Conservation (phyloP, 1,140 invertebrate species). For the Saxidomus purpurata region DNA sequence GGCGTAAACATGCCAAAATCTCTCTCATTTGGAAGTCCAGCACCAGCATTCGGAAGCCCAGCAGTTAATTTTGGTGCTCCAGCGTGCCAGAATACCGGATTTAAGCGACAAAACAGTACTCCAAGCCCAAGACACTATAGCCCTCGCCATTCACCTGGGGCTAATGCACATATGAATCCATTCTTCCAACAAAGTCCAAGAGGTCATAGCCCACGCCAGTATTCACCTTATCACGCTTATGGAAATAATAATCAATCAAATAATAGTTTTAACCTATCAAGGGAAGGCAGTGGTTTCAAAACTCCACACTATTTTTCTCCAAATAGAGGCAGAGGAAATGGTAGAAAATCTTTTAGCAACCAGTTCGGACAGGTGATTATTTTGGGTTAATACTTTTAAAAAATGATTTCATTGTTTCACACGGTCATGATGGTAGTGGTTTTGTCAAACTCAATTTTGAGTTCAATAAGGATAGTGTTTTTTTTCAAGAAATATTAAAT, state of each 20-base stretch:
- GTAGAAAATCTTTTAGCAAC: conserved; percentile 57
- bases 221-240: conserved; percentile 17
- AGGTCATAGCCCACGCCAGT: background rate
- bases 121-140: conserved; percentile 46
- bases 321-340: conserved; percentile 39
- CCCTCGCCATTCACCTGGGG: conserved; percentile 24
- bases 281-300: conserved; percentile 42
- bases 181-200: background rate
- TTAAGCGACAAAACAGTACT: background rate
- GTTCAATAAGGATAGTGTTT: too few species aligned
- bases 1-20: background rate
- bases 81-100: background rate
- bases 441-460: too few species aligned
- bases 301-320: conserved; percentile 50
- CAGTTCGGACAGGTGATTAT: conserved; percentile 60
- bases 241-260: conserved; percentile 1
- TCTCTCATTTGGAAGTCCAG: conserved; percentile 24
- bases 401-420: too few species aligned
- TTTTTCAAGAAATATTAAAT: too few species aligned
- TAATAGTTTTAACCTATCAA: background rate
- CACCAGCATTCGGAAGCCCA: conserved; percentile 53
- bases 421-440: too few species aligned
- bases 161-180: background rate
- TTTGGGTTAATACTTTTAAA: too few species aligned
- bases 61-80: conserved; percentile 55